Percentiles rank a stretch among this genome's conserved stretches.
Conservation (phyloP, 2,797 vertebrate genomes). For the Pseudocheirus occidentalis region DNA sequence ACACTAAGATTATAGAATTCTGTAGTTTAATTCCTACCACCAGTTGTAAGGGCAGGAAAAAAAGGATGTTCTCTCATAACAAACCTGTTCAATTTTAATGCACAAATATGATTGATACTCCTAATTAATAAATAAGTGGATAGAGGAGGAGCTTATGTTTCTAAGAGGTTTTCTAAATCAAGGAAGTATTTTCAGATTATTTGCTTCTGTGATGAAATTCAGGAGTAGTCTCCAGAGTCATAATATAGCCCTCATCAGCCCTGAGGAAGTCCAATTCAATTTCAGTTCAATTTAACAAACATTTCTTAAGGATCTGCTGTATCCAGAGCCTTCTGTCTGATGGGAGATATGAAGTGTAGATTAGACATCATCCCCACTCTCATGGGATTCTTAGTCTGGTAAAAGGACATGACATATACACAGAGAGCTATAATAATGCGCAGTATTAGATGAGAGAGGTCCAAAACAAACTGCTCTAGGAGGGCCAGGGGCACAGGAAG, state of each 20-base stretch:
- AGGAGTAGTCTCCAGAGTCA: conserved; percentile 10
- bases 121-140: neutral
- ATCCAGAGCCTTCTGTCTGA: neutral
- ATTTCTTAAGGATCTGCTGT: neutral
- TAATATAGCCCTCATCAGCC: conserved; percentile 42
- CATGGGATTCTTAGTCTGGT: neutral
- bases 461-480: neutral
- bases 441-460: neutral
- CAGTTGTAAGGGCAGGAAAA: neutral
- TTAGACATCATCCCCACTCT: neutral
- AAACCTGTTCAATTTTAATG: neutral
- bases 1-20: neutral
- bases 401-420: neutral
- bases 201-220: conserved; percentile 18
- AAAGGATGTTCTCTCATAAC: neutral
- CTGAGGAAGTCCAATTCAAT: neutral
- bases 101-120: neutral
- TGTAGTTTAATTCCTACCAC: neutral
- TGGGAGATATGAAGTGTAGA: neutral
- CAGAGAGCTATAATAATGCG: neutral
- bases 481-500: neutral
- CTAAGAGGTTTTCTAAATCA: conserved; percentile 6
- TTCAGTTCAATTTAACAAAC: neutral
- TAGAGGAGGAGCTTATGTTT: neutral
- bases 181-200: neutral